Conservation (phyloP, 2,113 vertebrate species). For the Pitta sordida region DNA sequence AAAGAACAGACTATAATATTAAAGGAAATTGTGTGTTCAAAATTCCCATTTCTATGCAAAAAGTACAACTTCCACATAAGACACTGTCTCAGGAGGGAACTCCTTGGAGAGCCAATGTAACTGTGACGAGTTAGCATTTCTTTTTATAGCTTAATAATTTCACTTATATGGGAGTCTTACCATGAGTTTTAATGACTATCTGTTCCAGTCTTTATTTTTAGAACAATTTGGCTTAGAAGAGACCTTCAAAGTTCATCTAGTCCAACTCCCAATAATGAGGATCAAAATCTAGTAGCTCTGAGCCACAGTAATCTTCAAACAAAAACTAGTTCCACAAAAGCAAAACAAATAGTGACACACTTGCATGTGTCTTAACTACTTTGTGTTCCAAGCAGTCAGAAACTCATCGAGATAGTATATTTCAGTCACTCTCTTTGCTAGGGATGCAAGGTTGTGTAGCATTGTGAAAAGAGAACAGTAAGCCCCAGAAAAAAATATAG, state of each 20-base stretch:
- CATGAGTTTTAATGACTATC: background rate
- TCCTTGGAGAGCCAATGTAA: background rate
- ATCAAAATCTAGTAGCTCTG: background rate
- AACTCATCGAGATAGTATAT: background rate
- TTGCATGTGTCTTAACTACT: background rate
- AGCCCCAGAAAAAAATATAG: background rate
- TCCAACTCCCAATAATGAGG: background rate
- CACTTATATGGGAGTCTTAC: background rate
- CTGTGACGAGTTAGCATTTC: background rate
- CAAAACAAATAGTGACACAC: background rate
- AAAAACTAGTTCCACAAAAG: background rate
- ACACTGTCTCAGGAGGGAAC: background rate
- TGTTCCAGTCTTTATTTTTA: background rate
- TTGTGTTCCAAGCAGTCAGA: background rate
- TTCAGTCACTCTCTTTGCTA: background rate
- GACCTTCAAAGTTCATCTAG: background rate
- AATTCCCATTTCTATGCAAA: background rate
- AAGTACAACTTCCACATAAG: background rate
- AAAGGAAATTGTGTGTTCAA: background rate
- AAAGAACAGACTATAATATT: background rate
- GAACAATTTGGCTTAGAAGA: background rate
- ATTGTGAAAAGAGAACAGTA: background rate
- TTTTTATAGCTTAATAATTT: background rate
- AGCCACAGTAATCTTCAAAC: background rate
- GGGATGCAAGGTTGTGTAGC: background rate